phyloP scores from a whole-genome alignment of 2,797 vertebrate species.

The Peromyscus attwateri region DNA sequence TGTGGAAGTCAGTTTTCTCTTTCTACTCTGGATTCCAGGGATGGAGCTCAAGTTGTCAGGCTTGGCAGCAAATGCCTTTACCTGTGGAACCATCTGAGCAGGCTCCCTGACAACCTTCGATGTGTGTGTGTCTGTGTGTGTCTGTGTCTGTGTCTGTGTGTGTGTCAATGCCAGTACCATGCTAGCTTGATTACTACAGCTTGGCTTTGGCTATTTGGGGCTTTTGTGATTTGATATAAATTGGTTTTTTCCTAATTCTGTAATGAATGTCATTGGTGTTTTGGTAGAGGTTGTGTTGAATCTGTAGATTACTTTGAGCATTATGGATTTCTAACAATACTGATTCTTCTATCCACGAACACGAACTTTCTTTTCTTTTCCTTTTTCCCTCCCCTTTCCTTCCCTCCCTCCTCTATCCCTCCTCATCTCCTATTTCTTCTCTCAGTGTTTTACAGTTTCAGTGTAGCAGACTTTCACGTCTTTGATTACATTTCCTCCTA shows the following conservation, averaged over 20 bases:
- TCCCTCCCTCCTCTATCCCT: background rate
- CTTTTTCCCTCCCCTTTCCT: background rate
- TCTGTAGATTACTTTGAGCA: background rate
- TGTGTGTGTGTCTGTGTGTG: background rate
- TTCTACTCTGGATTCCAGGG: background rate
- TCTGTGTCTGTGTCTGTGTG: background rate
- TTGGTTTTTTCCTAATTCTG: background rate
- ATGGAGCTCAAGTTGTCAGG: background rate
- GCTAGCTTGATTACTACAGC: background rate
- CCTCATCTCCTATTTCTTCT: background rate
- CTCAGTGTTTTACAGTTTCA: background rate
- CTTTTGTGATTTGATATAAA: background rate
- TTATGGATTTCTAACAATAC: no score
- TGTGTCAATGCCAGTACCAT: background rate
- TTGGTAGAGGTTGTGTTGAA: background rate
- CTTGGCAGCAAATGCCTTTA: background rate
- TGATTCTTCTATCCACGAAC: background rate
- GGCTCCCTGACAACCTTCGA: background rate
- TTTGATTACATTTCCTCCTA: background rate
- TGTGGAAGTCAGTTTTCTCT: background rate
- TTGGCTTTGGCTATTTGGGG: background rate
- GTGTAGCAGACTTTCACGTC: background rate
- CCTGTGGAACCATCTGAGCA: background rate
- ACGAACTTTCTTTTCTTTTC: background rate
- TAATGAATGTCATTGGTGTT: background rate